Percentiles rank a stretch among this genome's conserved stretches.
Evolutionary conservation across 30 jellyfish, hydroid and myxozoan genomes (phyloP).

Genomic region (Aurelia sp.): DNA sequence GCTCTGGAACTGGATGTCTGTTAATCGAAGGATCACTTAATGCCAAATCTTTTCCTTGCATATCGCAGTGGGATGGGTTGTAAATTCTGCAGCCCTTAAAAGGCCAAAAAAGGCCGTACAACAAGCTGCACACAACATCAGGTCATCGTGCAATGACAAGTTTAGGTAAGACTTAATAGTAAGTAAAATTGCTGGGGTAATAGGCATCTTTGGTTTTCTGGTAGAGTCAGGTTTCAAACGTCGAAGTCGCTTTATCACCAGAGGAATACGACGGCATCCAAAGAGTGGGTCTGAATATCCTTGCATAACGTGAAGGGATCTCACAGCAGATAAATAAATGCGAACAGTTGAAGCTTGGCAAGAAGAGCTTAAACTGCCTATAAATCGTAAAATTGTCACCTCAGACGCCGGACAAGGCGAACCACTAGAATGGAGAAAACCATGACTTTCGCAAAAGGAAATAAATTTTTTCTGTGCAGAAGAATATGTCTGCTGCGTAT

Average conservation of each 20-base stretch:
- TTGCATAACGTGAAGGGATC: not conserved
- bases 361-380: not conserved
- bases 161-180: not conserved
- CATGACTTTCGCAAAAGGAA: not conserved
- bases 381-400: constrained; percentile 4
- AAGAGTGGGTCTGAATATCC: constrained; percentile 10
- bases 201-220: constrained; percentile 6
- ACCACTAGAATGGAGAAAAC: not conserved
- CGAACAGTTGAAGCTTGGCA: constrained; percentile 17
- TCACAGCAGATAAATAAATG: not conserved
- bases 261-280: constrained; percentile 1
- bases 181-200: not conserved
- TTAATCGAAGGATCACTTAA: not conserved
- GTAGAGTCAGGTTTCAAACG: not conserved
- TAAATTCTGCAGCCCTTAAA: constrained; percentile 7
- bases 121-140: constrained; percentile 3
- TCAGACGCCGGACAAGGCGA: constrained; percentile 13
- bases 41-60: not conserved
- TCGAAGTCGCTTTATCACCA: not conserved
- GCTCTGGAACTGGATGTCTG: not conserved
- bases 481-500: constrained; percentile 2
- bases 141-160: not conserved
- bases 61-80: not conserved
- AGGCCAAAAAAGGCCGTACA: constrained; percentile 35
- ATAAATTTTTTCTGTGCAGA: constrained; percentile 10